Conservation (phyloP, 2,797 vertebrate species). For the Cyprinodon diabolis region DNA sequence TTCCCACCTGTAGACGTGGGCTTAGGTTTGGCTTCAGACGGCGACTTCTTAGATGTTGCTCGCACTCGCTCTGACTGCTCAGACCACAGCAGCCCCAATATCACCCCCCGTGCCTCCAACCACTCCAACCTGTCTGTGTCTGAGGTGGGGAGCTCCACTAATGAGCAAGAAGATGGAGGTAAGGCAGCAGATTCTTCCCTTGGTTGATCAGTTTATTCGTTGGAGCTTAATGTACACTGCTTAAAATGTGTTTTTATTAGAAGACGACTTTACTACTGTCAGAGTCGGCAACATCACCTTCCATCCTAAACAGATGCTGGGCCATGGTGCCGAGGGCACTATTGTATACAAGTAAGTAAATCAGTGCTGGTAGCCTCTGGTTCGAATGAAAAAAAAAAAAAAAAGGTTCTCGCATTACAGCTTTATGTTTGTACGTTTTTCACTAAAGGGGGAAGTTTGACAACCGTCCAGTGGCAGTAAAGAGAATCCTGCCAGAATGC, state of each 20-base stretch:
- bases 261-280: conserved; percentile 83
- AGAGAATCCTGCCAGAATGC: conserved; percentile 96
- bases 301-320: conserved; percentile 89
- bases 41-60: conserved; percentile 84
- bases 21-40: conserved; percentile 65
- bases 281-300: conserved; percentile 94
- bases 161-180: conserved; percentile 91
- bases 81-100: conserved; percentile 88
- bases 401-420: not conserved
- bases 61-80: conserved; percentile 86
- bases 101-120: conserved; percentile 91
- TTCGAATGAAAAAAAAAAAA: not conserved
- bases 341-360: conserved; percentile 92
- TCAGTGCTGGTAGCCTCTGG: not conserved
- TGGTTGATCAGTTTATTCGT: not conserved
- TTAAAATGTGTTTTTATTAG: conserved; percentile 66
- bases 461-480: conserved; percentile 92
- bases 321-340: conserved; percentile 96
- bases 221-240: not conserved
- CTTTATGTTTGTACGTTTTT: conserved; percentile 12
- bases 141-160: conserved; percentile 81
- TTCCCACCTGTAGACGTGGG: conserved; percentile 79
- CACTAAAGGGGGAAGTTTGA: conserved; percentile 91
- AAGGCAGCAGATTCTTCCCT: not conserved
- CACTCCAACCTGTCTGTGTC: conserved; percentile 88